Percentiles rank a stretch among this genome's conserved stretches.
Conservation (phyloP, 1,140 invertebrate genomes). For the Calycopis cecrops region DNA sequence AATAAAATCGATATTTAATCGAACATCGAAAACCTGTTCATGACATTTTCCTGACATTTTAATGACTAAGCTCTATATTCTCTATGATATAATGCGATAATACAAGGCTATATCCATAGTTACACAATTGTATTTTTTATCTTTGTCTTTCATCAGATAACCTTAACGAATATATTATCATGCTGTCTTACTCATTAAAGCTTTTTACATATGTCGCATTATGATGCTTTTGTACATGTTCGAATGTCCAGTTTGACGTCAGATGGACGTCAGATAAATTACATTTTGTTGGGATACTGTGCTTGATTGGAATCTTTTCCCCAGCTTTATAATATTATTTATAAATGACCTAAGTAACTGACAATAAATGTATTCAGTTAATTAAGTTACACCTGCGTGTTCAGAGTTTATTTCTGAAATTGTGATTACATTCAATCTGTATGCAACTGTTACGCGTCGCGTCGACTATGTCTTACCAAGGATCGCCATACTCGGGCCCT, state of each 20-base stretch:
- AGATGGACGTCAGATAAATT: conserved; percentile 64
- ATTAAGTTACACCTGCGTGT: conserved; percentile 33
- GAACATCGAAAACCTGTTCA: neutral
- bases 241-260: conserved; percentile 55
- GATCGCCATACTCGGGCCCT: conserved; percentile 70
- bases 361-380: conserved; percentile 36
- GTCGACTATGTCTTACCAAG: conserved; percentile 73
- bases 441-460: conserved; percentile 71
- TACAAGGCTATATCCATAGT: neutral
- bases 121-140: neutral
- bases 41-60: neutral
- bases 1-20: conserved; percentile 9
- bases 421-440: conserved; percentile 63
- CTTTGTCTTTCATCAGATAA: neutral
- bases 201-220: conserved; percentile 25
- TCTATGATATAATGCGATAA: conserved; percentile 8
- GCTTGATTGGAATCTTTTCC: too few relatives aligned
- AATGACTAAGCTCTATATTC: conserved; percentile 1
- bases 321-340: conserved; percentile 42
- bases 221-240: conserved; percentile 50
- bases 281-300: conserved; percentile 3
- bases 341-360: conserved; percentile 53
- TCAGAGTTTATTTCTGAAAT: conserved; percentile 52
- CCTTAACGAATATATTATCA: neutral
- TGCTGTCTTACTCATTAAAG: neutral